A percentile compares a stretch with the other conserved stretches of the same genome.
These are phyloP conservation scores for Bos javanicus DNA, from an alignment of 2,113 vertebrate species.

Conservation along the genomic window DNA sequence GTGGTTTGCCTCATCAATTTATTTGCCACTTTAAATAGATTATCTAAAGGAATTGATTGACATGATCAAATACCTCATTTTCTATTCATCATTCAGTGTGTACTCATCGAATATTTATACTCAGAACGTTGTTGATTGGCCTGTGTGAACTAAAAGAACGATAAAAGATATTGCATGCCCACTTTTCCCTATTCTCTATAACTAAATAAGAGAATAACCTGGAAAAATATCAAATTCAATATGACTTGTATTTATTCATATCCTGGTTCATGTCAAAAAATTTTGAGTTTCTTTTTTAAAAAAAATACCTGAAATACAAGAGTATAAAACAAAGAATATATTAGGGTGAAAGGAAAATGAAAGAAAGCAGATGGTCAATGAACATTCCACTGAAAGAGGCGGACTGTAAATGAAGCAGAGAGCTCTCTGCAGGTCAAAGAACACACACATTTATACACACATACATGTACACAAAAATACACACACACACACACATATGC, in stretches of 20 bases:
- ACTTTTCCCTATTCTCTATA: background rate
- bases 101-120: background rate
- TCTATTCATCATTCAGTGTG: background rate
- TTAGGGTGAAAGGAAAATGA: background rate
- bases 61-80: background rate
- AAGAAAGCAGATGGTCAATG: background rate
- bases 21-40: conserved; percentile 31
- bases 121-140: background rate
- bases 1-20: conserved; percentile 27
- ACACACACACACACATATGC: background rate
- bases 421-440: background rate
- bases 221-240: background rate
- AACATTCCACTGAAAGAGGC: background rate
- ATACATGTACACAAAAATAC: background rate
- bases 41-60: conserved; percentile 25
- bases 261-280: background rate
- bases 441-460: background rate
- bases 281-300: background rate
- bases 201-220: background rate
- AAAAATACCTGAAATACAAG: background rate
- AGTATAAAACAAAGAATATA: background rate
- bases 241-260: background rate
- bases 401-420: background rate
- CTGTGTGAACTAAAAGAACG: background rate
- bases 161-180: background rate